Evolutionary conservation across 2,888 invertebrate genomes (phyloP), one percentile per base, ranked within the genome.

Genomic region (Tyria jacobaeae): DNA sequence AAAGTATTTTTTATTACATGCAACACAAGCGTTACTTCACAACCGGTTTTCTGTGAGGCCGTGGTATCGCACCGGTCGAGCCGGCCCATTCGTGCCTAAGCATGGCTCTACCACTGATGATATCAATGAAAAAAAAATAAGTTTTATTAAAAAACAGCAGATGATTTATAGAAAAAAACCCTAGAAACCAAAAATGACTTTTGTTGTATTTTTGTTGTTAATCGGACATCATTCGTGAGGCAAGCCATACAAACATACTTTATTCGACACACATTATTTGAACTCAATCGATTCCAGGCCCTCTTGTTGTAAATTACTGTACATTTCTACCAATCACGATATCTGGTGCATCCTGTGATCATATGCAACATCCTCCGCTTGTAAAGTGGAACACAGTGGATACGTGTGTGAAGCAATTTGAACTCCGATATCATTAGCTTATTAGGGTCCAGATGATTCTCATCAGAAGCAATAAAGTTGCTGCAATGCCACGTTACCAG

Each of bases 281-380:
- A 21, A 21, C 4, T 21, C 3, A 21, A 12, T 21, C 44, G 21
- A 41, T 12, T 9, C 27, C 49, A 25, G n/a, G 24, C 34, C 35
- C 37, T 39, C 15, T 6, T 21, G 37, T 4, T 34, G 25, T 39
- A 55, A 70, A 70, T 67, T 57, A n/a, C 60, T 24, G 50, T 48
- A 57, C 66, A 74, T 62, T 60, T 52, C 63, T 58, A 54, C 61
- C 64, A 72, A 70, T 72, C 54, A 62, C 7, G 9, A 49, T 57
- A 64, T 58, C 57, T 60, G 54, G 61, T 74, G 66, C 75, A 73
- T 75, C 73, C 75, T 75, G 73, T 37, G 5, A 41, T 53, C 53
- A 53, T 53, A 24, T 53, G 53, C 25, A 53, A 35, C 51, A 35
- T 34, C 51, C n/a, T 37, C 12, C 39, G 41, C 9, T 14, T 48